phyloP scores from a whole-genome alignment of 2,888 invertebrate genomes.

The Ophonus ardosiacus region DNA sequence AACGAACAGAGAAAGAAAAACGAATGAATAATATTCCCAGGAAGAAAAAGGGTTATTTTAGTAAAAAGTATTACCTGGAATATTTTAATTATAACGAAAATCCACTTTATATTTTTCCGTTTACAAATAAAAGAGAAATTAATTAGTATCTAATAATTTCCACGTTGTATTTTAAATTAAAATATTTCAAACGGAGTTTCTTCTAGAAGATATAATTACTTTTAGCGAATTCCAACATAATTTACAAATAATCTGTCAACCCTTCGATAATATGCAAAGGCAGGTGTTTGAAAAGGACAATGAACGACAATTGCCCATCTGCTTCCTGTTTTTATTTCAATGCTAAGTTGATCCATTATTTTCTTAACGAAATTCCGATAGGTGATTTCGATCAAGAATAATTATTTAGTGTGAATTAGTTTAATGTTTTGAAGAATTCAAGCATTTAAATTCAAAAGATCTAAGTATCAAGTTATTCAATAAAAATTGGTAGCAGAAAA shows the following conservation, averaged over 20 bases:
- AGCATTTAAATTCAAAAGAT: too few relatives aligned
- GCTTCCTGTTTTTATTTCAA: conserved; percentile 59
- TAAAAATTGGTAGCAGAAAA: too few relatives aligned
- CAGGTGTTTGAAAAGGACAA: conserved; percentile 56
- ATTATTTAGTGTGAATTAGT: conserved; percentile 35
- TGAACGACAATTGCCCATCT: conserved; percentile 50
- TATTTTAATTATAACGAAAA: conserved; percentile 44
- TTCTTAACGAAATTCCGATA: conserved; percentile 52
- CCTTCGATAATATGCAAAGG: conserved; percentile 13
- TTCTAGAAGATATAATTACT: conserved; percentile 15
- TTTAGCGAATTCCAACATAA: neutral
- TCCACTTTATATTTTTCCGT: conserved; percentile 42
- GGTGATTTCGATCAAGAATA: neutral
- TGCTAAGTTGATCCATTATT: conserved; percentile 55
- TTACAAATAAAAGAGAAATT: conserved; percentile 39
- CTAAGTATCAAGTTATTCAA: too few relatives aligned
- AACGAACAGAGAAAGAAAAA: neutral
- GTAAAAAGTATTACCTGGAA: conserved; percentile 31
- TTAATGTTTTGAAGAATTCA: too few relatives aligned
- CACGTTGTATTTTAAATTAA: conserved; percentile 36
- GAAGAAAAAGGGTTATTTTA: conserved; percentile 29
- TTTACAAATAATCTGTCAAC: conserved; percentile 40
- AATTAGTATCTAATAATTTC: conserved; percentile 43
- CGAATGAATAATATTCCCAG: conserved; percentile 12
- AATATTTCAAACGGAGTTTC: conserved; percentile 26